These are phyloP conservation scores for Hirtodrosophila histrioides DNA, from an alignment of 2,888 invertebrate species.

Conservation along the genomic window DNA sequence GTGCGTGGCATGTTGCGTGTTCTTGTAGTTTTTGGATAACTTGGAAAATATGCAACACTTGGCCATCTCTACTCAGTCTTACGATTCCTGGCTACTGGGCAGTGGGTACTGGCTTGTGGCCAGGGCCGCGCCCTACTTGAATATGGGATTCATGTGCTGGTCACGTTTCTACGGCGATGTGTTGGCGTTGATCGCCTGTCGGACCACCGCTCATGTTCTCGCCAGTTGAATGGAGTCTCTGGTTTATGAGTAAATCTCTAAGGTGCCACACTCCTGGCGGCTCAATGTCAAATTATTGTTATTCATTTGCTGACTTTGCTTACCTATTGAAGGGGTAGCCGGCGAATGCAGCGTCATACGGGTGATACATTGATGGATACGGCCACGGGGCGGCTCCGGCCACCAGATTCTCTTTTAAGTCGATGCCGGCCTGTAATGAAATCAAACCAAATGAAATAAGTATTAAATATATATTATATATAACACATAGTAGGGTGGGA, in stretches of 20 bases:
- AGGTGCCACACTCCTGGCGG: slow-evolving; percentile 12
- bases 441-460: neutral
- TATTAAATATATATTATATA: neutral
- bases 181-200: slow-evolving; percentile 71
- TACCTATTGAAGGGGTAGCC: slow-evolving; percentile 98
- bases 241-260: slow-evolving; percentile 17
- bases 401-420: slow-evolving; percentile 94
- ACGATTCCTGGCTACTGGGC: slow-evolving; percentile 9
- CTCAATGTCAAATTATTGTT: slow-evolving; percentile 36
- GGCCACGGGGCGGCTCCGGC: slow-evolving; percentile 94
- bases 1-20: no score
- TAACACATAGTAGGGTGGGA: neutral
- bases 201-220: slow-evolving; percentile 68
- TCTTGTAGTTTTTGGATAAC: no score
- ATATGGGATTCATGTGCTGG: slow-evolving; percentile 43
- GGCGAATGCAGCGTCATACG: slow-evolving; percentile 96
- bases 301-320: slow-evolving; percentile 84
- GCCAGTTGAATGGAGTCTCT: slow-evolving; percentile 20
- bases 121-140: slow-evolving; percentile 55
- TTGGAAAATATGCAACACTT: no score
- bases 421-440: slow-evolving; percentile 90
- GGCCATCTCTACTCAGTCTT: no score
- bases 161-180: slow-evolving; percentile 64
- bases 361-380: slow-evolving; percentile 96
- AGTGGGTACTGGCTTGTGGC: slow-evolving; percentile 18